Base-by-base conservation (phyloP, 2,113 vertebrate species). In the Gobius niger region DNA sequence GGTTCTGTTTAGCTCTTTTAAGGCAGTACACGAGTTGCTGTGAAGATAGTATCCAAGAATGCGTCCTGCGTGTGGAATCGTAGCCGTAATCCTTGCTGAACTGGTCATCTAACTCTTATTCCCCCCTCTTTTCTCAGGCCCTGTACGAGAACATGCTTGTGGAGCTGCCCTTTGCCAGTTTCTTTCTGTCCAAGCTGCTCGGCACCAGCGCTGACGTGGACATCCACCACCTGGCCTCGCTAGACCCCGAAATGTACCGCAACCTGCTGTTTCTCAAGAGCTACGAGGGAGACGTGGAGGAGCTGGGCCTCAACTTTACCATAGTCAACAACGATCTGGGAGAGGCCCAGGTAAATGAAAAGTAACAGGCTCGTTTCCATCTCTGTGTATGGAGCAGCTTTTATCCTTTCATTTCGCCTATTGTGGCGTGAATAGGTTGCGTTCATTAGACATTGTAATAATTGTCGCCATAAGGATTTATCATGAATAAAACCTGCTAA, bases 141-240 rank as follows among this genome's bases (percentile, higher is more conserved):
- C 92, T 99, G 53, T 99, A 98, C 70, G 98, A 99, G 83, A 99
- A 99, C 82, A 99, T 99, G 98, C 84, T 99, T 78, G 98, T 99
- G 79, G 98, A 99, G 77, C 86, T 99, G 82, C 98, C 97, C 0
- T 99, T 99, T 41, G 98, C 97, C 12, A 95, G 96, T 76, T 99
- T 99, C 90, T 99, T 99, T 86, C 91, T 99, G n/a, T 99, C 97
- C 64, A 99, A 99, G 81, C 89, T 99, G 65, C 79, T 99, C 76
- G 98, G 98, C 16, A 99, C 97, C 62, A 99, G 95, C 0, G 97
- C 97, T 0, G 97, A 99, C 4, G 98, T 99, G 74, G 98, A 99
- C 85, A 99, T 99, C 80, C 98, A 99, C 87, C 98, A 99, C 77
- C 90, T 99, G 82, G 96, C 97, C 44, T 99, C 98, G 0, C 67